Evolutionary conservation across 1,140 invertebrate genomes (phyloP), one percentile per base, ranked within the genome.

Genomic region (Dendroctonus ponderosae): DNA sequence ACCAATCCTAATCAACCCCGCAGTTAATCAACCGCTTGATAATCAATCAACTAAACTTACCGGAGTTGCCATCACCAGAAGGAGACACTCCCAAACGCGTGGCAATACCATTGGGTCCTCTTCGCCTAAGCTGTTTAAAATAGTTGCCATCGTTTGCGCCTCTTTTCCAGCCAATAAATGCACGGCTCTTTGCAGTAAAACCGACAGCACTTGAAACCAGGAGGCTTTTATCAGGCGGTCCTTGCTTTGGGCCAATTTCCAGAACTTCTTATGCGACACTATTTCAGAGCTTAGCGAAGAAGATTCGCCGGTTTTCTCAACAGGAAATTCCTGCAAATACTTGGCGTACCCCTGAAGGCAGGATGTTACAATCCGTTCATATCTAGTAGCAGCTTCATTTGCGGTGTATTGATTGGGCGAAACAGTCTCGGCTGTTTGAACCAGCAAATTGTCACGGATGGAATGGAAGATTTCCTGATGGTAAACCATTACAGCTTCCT

Each of bases 401-500:
- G 83, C 81, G 12, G 82, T 46, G 40, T 67, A 57, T 71, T 84
- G 84, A 50, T 81, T 76, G 77, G 87, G 81, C 74, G 82, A 77
- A 9, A 89, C 75, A 11, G 85, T 84, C 72, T 85, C 81, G 1
- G 86, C 77, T 6, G 86, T 90, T 64, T 90, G 86, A 43, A 85
- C 79, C 38, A 86, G 84, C 11, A 94, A 78, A 75, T 91, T 91
- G 58, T 90, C 85, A 59, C 79, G 79, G 54, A 92, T 84, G 72
- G 87, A 90, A 67, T 84, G 80, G n/a, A 92, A 72, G 56, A 93
- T 89, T 80, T 93, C 91, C 61, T 83, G 78, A 73, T 91, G 87
- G 74, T 90, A 93, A 79, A 90, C 90, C 12, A 86, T 71, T 39
- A 94, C 83, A 6, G 89, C 91, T 75, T 89, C 87, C 9, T 83